Evolutionary conservation across 2,797 vertebrate genomes (phyloP).

Genomic region (Enteromius mattozi): DNA sequence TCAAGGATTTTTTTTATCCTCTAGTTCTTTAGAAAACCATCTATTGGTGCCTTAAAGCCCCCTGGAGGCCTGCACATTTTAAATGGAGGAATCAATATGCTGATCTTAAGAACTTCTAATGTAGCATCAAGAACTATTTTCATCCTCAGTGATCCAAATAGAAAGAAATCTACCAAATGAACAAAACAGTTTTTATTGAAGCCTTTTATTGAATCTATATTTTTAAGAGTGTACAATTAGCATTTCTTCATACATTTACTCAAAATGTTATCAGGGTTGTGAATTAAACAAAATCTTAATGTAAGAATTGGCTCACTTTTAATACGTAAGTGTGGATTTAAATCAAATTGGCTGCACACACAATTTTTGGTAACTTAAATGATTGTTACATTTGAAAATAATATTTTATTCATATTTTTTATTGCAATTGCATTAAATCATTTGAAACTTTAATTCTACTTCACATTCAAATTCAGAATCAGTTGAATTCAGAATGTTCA

Average conservation of each 20-base stretch:
- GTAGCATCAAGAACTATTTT: not conserved
- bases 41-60: constrained; percentile 20
- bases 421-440: no score
- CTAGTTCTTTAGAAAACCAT: constrained; percentile 1
- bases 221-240: constrained; percentile 22
- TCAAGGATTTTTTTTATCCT: not conserved
- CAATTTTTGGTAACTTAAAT: not conserved
- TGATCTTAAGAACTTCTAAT: constrained; percentile 29
- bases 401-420: no score
- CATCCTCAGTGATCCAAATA: not conserved
- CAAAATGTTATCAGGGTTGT: not conserved
- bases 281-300: not conserved
- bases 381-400: no score
- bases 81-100: constrained; percentile 13
- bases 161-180: not conserved
- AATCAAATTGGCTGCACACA: not conserved
- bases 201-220: constrained; percentile 21
- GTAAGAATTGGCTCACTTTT: not conserved
- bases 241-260: constrained; percentile 3
- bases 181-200: not conserved
- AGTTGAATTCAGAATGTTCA: constrained; percentile 1
- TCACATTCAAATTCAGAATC: no score
- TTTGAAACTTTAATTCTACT: no score
- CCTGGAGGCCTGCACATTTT: constrained; percentile 13
- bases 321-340: not conserved